These are phyloP conservation scores for Xenopus borealis DNA, from an alignment of 2,113 vertebrate genomes.

Conservation along the genomic window DNA sequence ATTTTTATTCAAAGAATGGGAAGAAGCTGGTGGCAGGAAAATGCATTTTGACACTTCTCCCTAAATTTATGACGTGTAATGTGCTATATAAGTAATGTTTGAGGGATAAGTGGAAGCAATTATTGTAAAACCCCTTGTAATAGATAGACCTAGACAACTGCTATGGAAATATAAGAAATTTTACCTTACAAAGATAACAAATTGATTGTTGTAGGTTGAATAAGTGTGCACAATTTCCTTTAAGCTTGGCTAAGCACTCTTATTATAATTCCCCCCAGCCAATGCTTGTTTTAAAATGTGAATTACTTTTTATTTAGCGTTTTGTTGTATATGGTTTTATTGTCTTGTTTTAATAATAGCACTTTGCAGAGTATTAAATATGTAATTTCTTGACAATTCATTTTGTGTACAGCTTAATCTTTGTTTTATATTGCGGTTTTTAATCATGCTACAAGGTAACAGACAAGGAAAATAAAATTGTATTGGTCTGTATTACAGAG, in stretches of 20 bases:
- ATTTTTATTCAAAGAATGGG: too few relatives aligned
- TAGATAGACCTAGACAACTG: too few relatives aligned
- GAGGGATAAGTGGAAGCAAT: too few relatives aligned
- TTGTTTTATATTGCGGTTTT: constrained; percentile 21
- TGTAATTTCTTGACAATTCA: constrained; percentile 27
- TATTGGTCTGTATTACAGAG: constrained; percentile 11
- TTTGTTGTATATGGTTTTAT: constrained; percentile 14
- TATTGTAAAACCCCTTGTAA: too few relatives aligned
- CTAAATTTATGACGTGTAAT: too few relatives aligned
- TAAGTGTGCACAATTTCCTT: constrained; percentile 4
- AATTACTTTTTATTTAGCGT: constrained; percentile 9
- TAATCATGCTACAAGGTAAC: constrained; percentile 15
- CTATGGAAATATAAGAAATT: too few relatives aligned
- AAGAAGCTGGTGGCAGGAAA: too few relatives aligned
- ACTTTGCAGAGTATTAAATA: constrained; percentile 26
- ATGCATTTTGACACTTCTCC: too few relatives aligned
- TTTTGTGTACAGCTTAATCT: constrained; percentile 11
- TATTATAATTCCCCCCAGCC: neutral
- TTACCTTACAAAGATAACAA: neutral
- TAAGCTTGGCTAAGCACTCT: neutral
- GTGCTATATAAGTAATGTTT: too few relatives aligned
- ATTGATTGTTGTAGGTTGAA: neutral
- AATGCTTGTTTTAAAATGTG: neutral
- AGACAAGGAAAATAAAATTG: constrained; percentile 16
- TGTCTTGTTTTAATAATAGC: constrained; percentile 27